Percentiles rank a stretch among this genome's conserved stretches.
phyloP scores from a whole-genome alignment of 2,888 invertebrate species.

The Drosophila barbarae region DNA sequence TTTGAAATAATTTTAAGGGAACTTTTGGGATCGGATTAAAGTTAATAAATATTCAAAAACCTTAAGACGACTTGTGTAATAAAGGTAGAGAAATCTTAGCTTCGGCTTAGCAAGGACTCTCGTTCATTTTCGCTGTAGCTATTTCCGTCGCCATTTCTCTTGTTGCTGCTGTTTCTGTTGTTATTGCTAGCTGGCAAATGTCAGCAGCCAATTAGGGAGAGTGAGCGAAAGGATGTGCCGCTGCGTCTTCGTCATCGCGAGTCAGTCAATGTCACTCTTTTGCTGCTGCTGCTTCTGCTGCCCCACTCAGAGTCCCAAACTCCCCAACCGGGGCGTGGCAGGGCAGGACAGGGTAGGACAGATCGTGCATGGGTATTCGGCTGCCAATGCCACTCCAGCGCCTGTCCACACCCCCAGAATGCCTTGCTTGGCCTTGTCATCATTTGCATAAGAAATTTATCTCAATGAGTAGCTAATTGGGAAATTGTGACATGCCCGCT shows the following conservation, averaged over 20 bases:
- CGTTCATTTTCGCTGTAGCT: neutral
- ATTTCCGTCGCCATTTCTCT: constrained; percentile 39
- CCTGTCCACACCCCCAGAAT: constrained; percentile 34
- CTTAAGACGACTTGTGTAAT: neutral
- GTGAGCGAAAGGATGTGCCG: constrained; percentile 47
- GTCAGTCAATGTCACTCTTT: constrained; percentile 67
- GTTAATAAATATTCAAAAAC: neutral
- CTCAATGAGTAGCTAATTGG: constrained; percentile 75
- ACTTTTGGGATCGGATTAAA: neutral
- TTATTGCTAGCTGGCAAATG: constrained; percentile 64
- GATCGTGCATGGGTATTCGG: constrained; percentile 31
- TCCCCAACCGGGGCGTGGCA: constrained; percentile 51
- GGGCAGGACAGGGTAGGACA: constrained; percentile 19
- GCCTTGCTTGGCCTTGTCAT: constrained; percentile 69
- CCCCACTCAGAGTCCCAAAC: constrained; percentile 51
- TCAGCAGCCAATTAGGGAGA: constrained; percentile 74
- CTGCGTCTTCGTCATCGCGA: constrained; percentile 46
- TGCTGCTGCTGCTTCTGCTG: constrained; percentile 9
- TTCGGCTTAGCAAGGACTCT: constrained; percentile 4
- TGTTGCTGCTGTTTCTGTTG: constrained; percentile 22
- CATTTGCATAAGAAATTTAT: constrained; percentile 76
- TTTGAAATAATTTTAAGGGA: neutral
- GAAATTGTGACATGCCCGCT: constrained; percentile 64
- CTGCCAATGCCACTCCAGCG: constrained; percentile 69
- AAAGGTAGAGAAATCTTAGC: neutral